Base-by-base conservation (phyloP, 2,113 vertebrate genomes). In the Condylura cristata region DNA sequence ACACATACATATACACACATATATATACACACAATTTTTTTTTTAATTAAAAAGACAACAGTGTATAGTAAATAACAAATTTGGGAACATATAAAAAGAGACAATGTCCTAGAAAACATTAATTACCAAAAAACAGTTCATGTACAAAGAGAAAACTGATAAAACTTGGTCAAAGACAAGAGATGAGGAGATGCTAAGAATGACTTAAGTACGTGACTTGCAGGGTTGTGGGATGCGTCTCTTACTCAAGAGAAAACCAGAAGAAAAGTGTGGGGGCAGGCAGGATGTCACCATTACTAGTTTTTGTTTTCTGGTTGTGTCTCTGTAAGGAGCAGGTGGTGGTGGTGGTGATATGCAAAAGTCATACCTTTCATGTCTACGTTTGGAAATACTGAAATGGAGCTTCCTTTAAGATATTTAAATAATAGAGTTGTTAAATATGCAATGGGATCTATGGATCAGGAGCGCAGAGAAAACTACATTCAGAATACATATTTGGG, bases 61-160 rank as follows among this genome's bases (percentile, higher is more conserved):
- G 14, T 74, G 41, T 32, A 8, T 22, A 22, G 22, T 56, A 56
- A 58, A 34, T 60, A 74, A 78, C 8, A 39, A 66, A 85, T 79
- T 41, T 92, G 68, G 72, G 88, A 90, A 68, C 44, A 58, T 10
- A 87, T 12, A 95, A 78, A 94, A 16, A 75, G 1, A 93, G 20
- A 78, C 7, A 44, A 46, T 80, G 75, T 89, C 58, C 90, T 84
- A 78, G 63, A 93, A 94, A 90, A 76, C 93, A 86, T 63, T 91
- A 60, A 39, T 44, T 86, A 71, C 2, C 46, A 90, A 92, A 93
- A 76, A 56, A 32, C 44, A 46, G 56, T 37, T 94, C 28, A 90
- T 87, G 63, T 90, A 87, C 32, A 87, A 75, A 82, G 5, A 22
- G 30, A 72, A 87, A 76, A 68, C 56, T 34, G 46, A 78, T 0